phyloP scores from a whole-genome alignment of 2,797 vertebrate species.

The Oophaga sylvatica region DNA sequence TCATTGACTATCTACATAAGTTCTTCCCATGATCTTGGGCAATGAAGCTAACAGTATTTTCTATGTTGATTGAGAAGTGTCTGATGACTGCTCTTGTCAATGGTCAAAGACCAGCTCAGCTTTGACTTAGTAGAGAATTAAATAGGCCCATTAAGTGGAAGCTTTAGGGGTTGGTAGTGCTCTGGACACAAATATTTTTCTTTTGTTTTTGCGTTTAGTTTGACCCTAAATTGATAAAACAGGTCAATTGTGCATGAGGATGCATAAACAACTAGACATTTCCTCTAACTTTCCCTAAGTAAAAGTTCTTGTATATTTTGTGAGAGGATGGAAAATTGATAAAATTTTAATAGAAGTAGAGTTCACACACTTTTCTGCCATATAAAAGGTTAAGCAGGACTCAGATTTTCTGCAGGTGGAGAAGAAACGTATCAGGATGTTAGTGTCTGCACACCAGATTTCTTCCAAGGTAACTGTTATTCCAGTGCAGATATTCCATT shows the following conservation, averaged over 20 bases:
- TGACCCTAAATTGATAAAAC: background rate
- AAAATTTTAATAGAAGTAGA: background rate
- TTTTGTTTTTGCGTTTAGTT: background rate
- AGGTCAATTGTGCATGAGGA: background rate
- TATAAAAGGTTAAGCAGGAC: slow-evolving; percentile 34
- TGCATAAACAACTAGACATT: background rate
- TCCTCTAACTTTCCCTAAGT: background rate
- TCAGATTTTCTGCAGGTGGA: slow-evolving; percentile 42
- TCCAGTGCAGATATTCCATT: slow-evolving; percentile 50
- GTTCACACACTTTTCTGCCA: slow-evolving; percentile 33
- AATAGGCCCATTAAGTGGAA: background rate
- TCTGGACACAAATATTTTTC: background rate
- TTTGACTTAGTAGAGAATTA: background rate
- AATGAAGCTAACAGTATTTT: background rate
- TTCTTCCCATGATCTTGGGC: background rate
- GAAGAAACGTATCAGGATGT: slow-evolving; percentile 55
- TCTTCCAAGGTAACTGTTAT: slow-evolving; percentile 49
- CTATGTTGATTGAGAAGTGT: too few relatives aligned
- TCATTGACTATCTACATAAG: too few relatives aligned
- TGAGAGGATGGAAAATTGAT: background rate
- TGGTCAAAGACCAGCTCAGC: background rate
- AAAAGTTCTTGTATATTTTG: background rate
- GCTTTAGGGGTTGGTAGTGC: background rate
- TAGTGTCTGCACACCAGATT: slow-evolving; percentile 25
- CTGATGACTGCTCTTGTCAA: background rate